These are phyloP conservation scores for Myopa testacea DNA, from an alignment of 2,888 invertebrate genomes.

Conservation along the genomic window DNA sequence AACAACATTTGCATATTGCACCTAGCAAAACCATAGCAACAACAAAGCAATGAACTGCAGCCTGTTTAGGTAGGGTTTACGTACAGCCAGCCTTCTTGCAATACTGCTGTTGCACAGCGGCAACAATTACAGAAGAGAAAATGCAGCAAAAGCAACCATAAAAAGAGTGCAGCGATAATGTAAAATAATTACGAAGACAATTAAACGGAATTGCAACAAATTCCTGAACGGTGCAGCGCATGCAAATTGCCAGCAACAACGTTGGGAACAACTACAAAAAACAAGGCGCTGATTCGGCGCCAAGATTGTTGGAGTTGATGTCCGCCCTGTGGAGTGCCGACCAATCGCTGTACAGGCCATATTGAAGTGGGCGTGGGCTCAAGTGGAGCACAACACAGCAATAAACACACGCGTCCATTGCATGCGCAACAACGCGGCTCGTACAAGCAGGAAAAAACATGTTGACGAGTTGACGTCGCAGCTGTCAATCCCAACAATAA, in stretches of 20 bases:
- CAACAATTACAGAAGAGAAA: background rate
- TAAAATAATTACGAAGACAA: constrained; percentile 33
- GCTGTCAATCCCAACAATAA: constrained; percentile 39
- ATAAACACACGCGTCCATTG: constrained; percentile 21
- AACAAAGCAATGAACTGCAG: constrained; percentile 22
- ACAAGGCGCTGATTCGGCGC: constrained; percentile 35
- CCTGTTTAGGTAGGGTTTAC: background rate
- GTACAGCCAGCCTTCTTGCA: background rate
- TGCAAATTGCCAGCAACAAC: constrained; percentile 1
- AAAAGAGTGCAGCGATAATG: constrained; percentile 10
- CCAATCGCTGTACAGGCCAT: constrained; percentile 62
- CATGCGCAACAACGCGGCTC: background rate
- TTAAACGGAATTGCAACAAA: constrained; percentile 32
- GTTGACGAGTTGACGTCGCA: constrained; percentile 47
- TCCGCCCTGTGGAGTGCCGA: constrained; percentile 53
- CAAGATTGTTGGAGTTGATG: constrained; percentile 11
- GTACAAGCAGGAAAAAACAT: constrained; percentile 10
- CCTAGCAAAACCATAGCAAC: background rate
- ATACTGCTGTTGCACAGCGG: background rate
- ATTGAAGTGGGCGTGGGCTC: constrained; percentile 59
- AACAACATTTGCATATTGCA: background rate
- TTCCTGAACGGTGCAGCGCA: constrained; percentile 9
- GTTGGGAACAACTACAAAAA: background rate
- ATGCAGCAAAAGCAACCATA: constrained; percentile 20
- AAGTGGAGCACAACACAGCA: background rate